Base-by-base conservation (phyloP, 2,888 invertebrate genomes). In the Chalcosyrphus nemorum region DNA sequence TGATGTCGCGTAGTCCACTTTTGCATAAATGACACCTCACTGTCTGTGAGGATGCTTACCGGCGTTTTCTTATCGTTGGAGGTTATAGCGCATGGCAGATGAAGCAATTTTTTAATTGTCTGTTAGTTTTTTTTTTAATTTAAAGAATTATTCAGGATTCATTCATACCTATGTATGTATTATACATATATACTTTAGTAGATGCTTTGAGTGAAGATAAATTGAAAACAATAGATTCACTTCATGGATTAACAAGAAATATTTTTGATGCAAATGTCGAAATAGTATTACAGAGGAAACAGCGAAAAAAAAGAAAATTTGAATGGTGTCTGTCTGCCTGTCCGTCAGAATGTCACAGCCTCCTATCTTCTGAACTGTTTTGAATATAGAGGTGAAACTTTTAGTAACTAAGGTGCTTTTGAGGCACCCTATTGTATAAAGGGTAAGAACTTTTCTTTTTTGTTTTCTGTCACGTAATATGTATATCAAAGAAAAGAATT, bases 81-180 rank as follows among this genome's bases (percentile, higher is more conserved):
- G 65, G 38, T 52, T 35, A 50, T 52, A 9, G 38, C 52, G 52
- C 65, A 52, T 65, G 65, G 1, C 65, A 38, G 13, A n/a, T 47
- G 35, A 6, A 24, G 13, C 5, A 32, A 7, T 7, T 32, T 32
- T 32, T 32, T 9, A 32, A 32, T 32, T 32, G 32, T 32, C 32
- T 32, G 32, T 32, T 32, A 11, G 0, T 32, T 32, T 32, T 32
- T 32, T 6, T 32, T 32, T 32, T 32, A 9, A 32, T 24, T 24
- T 24, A n/a, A n/a, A n/a, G n/a, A n/a, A n/a, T 32, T 32, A 7
- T 32, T 32, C n/a, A n/a, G 32, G 2, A 32, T 32, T 9, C 32
- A 29, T 32, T 32, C 7, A 32, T 9, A 32, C 7, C 11, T 32
- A 7, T 7, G 6, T 32, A n/a, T n/a, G n/a, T n/a, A n/a, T n/a